Conservation (phyloP, 2,113 vertebrate species). For the Leptosomus discolor region DNA sequence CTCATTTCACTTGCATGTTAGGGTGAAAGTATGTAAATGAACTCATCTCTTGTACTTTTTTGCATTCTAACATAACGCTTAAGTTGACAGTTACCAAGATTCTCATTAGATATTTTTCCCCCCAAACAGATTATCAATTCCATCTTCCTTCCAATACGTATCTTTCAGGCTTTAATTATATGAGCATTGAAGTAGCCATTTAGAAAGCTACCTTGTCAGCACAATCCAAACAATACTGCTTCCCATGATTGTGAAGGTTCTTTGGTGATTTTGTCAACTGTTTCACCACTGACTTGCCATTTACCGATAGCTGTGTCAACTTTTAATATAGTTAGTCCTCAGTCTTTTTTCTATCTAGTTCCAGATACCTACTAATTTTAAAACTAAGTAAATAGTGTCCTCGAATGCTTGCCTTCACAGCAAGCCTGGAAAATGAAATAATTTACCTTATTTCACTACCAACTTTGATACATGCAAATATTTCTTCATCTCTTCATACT, state of each 20-base stretch:
- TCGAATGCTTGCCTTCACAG: not conserved
- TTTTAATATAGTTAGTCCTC: not conserved
- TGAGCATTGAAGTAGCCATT: not conserved
- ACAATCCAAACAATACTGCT: not conserved
- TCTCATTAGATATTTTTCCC: not conserved
- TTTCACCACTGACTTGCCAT: not conserved
- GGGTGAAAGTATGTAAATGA: not conserved
- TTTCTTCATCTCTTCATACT: not conserved
- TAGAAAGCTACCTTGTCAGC: not conserved
- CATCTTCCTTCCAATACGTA: not conserved
- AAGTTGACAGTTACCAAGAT: not conserved
- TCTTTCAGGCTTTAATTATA: not conserved
- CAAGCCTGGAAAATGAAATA: not conserved
- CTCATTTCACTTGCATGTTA: not conserved
- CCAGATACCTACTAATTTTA: not conserved
- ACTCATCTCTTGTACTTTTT: not conserved
- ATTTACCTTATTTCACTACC: not conserved
- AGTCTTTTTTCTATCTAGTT: not conserved
- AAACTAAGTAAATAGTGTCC: not conserved
- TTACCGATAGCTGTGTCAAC: not conserved
- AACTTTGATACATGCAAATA: not conserved
- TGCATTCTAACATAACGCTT: not conserved
- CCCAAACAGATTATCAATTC: not conserved
- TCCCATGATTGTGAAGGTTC: not conserved
- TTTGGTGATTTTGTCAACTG: not conserved